Base-by-base conservation (phyloP, 2,888 invertebrate genomes). In the Drosophila stalkeri region DNA sequence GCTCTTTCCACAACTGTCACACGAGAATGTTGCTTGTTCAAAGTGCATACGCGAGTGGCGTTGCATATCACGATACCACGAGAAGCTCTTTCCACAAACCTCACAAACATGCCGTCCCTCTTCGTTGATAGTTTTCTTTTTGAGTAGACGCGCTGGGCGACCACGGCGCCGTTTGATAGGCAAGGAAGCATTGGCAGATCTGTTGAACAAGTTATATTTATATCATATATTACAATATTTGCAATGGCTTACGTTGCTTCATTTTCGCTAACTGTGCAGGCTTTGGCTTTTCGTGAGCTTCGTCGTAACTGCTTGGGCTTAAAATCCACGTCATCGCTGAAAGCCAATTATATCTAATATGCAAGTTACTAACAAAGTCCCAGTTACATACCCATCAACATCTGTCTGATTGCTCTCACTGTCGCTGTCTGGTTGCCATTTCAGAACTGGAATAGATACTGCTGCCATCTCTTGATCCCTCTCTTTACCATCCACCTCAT, bases 81-180 rank as follows among this genome's bases (percentile, higher is more conserved):
- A 91, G 56, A 92, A 92, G 1, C 90, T 88, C 72, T 92, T 92
- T 23, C 80, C 83, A 44, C 92, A 92, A n/a, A 82, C 81, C 5
- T 86, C 75, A 33, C 92, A 92, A 0, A 72, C 82, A 65, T 89
- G 89, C 5, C 92, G 88, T 0, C 85, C 90, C 2, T 80, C 72
- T 18, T 78, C 55, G 43, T 75, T 81, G 8, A 67, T 61, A 0
- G 73, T 35, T 9, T 71, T 64, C n/a, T 35, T 73, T 61, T 66
- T 82, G 37, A 67, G 60, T 23, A 39, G 33, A 33, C 67, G 82
- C 14, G 67, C 70, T 18, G 87, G 85, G 6, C 91, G 86, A 0
- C 87, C 89, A 0, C 90, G 86, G 0, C 81, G 82, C 1, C 81
- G 83, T 62, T 86, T 91, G 0, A 39, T n/a, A 1, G 77, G 57